Evolutionary conservation across 2,888 invertebrate genomes (phyloP), one percentile per base, ranked within the genome.

Genomic region (Papilio demoleus): DNA sequence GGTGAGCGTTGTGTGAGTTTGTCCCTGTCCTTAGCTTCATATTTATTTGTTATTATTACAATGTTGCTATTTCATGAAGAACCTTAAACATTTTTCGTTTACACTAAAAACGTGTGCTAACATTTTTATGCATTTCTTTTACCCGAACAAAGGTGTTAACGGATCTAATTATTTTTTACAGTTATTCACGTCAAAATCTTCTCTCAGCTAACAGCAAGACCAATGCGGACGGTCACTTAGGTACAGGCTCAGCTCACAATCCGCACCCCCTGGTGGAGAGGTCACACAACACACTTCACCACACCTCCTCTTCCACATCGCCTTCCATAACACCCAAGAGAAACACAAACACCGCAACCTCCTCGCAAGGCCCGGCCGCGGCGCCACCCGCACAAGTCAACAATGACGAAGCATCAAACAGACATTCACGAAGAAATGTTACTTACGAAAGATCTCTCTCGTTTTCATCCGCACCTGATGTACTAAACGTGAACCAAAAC

Each of bases 151-250:
- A 45, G 22, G 2, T 65, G 42, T 59, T 38, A 59, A 69, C 59
- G 59, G 67, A 56, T 17, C 53, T 60, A 47, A 34, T 71, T 60
- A 66, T 73, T 31, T 60, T 68, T 92, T 94, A 67, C 93, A 97
- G 97, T 85, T 97, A 97, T 86, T 97, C 97, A 42, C 95, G 97
- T 65, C 97, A 97, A 92, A 97, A 97, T 87, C 94, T 97, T 70
- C 93, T 97, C 58, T 97, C 96, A 47, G 95, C 95, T 66, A 94
- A 88, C 80, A 94, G 94, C 81, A 97, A 97, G 88, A 95, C 95
- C 78, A 96, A 95, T 80, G 96, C 96, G 76, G 94, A 93, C 67
- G 85, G 87, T 2, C 88, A 93, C 67, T 86, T 92, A 73, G 92
- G 92, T 70, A 84, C 81, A 50, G 85, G 83, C 9, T 79, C 81